phyloP scores from a whole-genome alignment of 2,888 invertebrate genomes.

The Enchytraeus crypticus region DNA sequence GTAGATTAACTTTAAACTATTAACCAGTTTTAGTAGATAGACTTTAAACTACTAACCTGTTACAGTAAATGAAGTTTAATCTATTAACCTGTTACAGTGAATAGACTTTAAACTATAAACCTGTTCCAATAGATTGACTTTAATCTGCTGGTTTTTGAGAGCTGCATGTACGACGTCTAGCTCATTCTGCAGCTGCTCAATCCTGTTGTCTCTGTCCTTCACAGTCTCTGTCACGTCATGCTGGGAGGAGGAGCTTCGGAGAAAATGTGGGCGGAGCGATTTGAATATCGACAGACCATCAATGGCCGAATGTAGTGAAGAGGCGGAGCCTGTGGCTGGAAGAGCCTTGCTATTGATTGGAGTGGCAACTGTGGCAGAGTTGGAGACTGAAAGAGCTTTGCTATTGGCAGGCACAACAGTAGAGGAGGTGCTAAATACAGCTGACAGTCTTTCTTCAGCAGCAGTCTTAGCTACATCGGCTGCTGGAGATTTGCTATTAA shows the following conservation, averaged over 20 bases:
- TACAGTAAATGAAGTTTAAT: too few relatives aligned
- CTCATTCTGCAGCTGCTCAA: constrained; percentile 11
- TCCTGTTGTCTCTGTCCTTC: constrained; percentile 8
- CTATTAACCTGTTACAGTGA: too few relatives aligned
- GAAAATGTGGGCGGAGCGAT: constrained; percentile 37
- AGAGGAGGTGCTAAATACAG: not conserved
- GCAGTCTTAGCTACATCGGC: not conserved
- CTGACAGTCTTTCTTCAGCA: not conserved
- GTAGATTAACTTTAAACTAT: too few relatives aligned
- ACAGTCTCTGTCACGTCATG: not conserved
- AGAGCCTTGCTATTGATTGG: constrained; percentile 12
- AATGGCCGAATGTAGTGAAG: constrained; percentile 36
- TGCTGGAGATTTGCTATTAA: not conserved
- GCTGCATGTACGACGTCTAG: constrained; percentile 4
- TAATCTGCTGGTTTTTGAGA: not conserved
- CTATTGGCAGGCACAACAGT: not conserved
- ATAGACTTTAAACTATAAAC: not conserved
- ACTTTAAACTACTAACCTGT: too few relatives aligned
- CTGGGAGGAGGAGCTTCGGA: constrained; percentile 30
- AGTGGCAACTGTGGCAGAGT: not conserved
- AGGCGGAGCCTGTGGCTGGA: constrained; percentile 34
- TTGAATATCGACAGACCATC: constrained; percentile 39
- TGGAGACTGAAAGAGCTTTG: not conserved
- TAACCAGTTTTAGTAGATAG: too few relatives aligned
- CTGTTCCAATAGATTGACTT: constrained; percentile 8